A percentile compares a stretch with the other conserved stretches of the same genome.
Conservation (phyloP, 2,888 invertebrate genomes). For the Xanthia icteritia region DNA sequence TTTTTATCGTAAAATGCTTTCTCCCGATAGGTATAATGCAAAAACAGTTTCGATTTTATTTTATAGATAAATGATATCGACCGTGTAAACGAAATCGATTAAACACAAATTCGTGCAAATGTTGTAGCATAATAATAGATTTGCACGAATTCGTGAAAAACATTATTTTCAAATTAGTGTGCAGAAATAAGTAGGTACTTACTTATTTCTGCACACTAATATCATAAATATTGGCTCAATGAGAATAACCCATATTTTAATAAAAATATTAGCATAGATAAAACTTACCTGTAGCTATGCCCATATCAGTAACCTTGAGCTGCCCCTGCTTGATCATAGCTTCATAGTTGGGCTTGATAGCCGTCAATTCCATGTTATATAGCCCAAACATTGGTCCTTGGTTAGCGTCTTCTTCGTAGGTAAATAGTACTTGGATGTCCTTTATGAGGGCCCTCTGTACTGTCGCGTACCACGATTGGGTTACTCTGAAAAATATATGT, state of each 20-base stretch:
- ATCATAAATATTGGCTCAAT: neutral
- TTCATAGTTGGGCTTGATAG: conserved; percentile 97
- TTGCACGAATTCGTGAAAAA: neutral
- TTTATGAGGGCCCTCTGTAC: conserved; percentile 94
- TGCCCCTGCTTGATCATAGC: conserved; percentile 96
- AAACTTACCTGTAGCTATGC: conserved; percentile 94
- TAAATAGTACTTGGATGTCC: conserved; percentile 94
- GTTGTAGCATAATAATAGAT: neutral
- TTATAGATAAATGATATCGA: neutral
- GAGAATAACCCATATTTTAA: neutral
- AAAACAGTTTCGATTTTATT: neutral
- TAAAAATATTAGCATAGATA: neutral
- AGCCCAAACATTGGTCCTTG: conserved; percentile 95
- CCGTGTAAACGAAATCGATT: neutral
- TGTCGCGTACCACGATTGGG: conserved; percentile 93
- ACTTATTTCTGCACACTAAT: neutral
- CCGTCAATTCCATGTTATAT: conserved; percentile 93
- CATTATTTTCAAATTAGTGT: neutral
- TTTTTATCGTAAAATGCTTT: no score
- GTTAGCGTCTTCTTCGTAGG: conserved; percentile 92
- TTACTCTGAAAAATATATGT: conserved; percentile 82
- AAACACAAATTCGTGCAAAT: neutral
- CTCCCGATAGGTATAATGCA: neutral
- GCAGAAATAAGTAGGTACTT: neutral
- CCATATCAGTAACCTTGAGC: conserved; percentile 95